phyloP scores from a whole-genome alignment of 2,888 invertebrate species.

The Polydrusus cervinus region DNA sequence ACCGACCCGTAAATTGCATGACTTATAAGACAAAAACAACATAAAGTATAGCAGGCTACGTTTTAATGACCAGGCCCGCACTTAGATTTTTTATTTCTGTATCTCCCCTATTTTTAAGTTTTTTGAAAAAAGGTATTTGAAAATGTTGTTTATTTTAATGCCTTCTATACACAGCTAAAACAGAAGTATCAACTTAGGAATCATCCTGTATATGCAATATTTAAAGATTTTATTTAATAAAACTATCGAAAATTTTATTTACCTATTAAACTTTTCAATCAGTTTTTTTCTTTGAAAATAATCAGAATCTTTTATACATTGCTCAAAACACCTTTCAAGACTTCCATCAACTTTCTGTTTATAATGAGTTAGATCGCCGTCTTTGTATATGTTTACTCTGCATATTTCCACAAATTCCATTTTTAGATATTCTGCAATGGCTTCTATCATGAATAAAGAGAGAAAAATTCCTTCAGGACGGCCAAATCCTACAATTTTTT shows the following conservation, averaged over 20 bases:
- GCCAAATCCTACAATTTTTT: conserved; percentile 80
- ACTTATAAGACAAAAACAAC: too few relatives aligned
- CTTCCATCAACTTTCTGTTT: conserved; percentile 73
- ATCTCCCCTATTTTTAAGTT: too few relatives aligned
- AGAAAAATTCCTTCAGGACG: conserved; percentile 93
- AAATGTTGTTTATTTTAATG: too few relatives aligned
- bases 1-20: too few relatives aligned
- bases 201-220: too few relatives aligned
- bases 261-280: conserved; percentile 83
- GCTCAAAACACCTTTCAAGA: conserved; percentile 83
- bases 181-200: too few relatives aligned
- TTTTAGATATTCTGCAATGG: conserved; percentile 82
- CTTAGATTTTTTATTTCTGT: too few relatives aligned
- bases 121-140: too few relatives aligned
- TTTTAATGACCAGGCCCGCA: too few relatives aligned
- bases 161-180: too few relatives aligned
- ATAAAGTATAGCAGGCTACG: too few relatives aligned
- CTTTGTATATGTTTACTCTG: conserved; percentile 85
- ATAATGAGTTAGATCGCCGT: conserved; percentile 86
- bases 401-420: conserved; percentile 71
- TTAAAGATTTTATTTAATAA: too few relatives aligned
- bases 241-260: conserved; percentile 51
- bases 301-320: conserved; percentile 81
- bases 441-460: conserved; percentile 84
- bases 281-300: conserved; percentile 75